Base-by-base conservation (phyloP, 2,888 invertebrate genomes). In the Mythimna vitellina region DNA sequence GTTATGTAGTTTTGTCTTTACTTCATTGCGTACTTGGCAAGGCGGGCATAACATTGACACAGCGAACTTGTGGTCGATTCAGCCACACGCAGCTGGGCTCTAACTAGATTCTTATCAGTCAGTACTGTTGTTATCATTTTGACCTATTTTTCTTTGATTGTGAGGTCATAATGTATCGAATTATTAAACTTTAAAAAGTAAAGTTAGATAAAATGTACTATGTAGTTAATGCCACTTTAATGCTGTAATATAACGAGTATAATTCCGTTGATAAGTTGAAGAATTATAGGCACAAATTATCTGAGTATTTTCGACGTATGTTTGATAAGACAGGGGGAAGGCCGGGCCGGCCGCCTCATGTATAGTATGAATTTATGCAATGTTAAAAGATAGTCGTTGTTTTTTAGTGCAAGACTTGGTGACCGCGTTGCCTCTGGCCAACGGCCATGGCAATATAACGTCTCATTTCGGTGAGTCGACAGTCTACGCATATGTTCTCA, bases 401-500 rank as follows among this genome's bases (percentile, higher is more conserved):
- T 96, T 96, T 96, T 96, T 96, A 96, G 96, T 96, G 96, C 96
- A 96, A 96, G 96, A 96, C 93, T 93, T 96, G 96, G 96, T 96
- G 96, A 96, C 96, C 90, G 96, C 96, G 92, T 96, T 96, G 95
- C 96, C 96, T 88, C 93, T 96, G 93, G 96, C 96, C 93, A 96
- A 96, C 94, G 96, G 96, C 94, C 96, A 96, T 94, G 95, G 95
- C 94, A 94, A 94, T 95, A 93, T 95, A 87, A 93, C 96, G 94
- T 95, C 96, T 93, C 96, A 96, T 95, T 96, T 96, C 91, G 96
- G 96, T 96, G 96, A 96, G 96, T 96, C 94, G 96, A 94, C 93
- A 92, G 93, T 92, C 91, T 91, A 92, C 90, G 90, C 92, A 93
- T 92, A 90, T 86, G 91, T 90, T 92, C 89, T 94, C 95, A 95